These are phyloP conservation scores for Habroteleia sp. DNA, from an alignment of 2,888 invertebrate species.

Conservation along the genomic window DNA sequence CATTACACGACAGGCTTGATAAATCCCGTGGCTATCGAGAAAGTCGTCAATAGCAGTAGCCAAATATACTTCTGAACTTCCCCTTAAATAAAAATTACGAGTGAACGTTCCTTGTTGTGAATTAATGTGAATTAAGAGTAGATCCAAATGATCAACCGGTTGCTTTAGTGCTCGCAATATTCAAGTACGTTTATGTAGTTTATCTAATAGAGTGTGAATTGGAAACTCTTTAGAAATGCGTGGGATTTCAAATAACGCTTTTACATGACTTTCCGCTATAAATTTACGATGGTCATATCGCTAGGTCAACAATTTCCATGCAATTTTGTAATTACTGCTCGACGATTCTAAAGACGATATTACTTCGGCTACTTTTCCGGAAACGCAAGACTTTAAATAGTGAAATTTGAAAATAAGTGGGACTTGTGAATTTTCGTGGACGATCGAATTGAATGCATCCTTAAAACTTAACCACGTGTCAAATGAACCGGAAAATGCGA, in stretches of 20 bases:
- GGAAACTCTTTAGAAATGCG: not conserved
- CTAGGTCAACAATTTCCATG: not conserved
- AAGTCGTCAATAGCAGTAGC: slow-evolving; percentile 4
- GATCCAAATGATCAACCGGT: not conserved
- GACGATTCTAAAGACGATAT: too few species aligned
- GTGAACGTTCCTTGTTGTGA: too few species aligned
- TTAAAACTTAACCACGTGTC: slow-evolving; percentile 14
- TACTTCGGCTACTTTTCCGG: not conserved
- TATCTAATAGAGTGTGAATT: slow-evolving; percentile 11
- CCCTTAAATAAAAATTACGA: too few species aligned
- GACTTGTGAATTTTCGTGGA: slow-evolving; percentile 6
- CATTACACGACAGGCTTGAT: slow-evolving; percentile 19
- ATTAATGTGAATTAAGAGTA: too few species aligned
- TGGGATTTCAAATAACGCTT: slow-evolving; percentile 6
- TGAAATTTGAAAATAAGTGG: slow-evolving; percentile 4
- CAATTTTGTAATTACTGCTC: not conserved
- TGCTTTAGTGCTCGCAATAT: not conserved
- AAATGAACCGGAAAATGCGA: slow-evolving; percentile 2
- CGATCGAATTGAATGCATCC: slow-evolving; percentile 2
- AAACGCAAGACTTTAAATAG: slow-evolving; percentile 1
- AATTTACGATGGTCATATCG: slow-evolving; percentile 7
- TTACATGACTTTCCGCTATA: not conserved
- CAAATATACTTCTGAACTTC: not conserved
- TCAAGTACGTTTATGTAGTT: not conserved
- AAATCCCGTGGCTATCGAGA: slow-evolving; percentile 3